A percentile compares a stretch with the other conserved stretches of the same genome.
These are phyloP conservation scores for Gymnothorax reevesii DNA, from an alignment of 2,797 vertebrate genomes.

Conservation along the genomic window DNA sequence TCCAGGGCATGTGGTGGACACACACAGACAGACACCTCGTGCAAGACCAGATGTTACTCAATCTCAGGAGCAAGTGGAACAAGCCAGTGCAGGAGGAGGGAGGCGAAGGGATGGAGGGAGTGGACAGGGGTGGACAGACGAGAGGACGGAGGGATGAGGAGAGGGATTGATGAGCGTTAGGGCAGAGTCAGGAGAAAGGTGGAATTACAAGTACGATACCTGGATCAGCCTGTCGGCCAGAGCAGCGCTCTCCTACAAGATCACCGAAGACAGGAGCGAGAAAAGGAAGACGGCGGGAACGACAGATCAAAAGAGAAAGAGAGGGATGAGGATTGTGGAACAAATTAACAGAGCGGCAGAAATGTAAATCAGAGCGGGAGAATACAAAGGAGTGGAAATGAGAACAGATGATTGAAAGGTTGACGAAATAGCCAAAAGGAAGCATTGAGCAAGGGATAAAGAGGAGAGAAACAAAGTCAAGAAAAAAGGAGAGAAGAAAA, in stretches of 20 bases:
- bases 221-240: slow-evolving; percentile 97
- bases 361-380: slow-evolving; percentile 60
- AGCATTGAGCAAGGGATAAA: not conserved
- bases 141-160: slow-evolving; percentile 8
- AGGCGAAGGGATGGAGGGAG: not conserved
- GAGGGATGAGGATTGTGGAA: slow-evolving; percentile 47
- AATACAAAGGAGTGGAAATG: slow-evolving; percentile 43
- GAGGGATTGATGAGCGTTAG: slow-evolving; percentile 35
- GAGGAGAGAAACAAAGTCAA: slow-evolving; percentile 18
- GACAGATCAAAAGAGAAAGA: slow-evolving; percentile 51
- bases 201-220: slow-evolving; percentile 79
- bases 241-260: slow-evolving; percentile 92
- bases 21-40: slow-evolving; percentile 53
- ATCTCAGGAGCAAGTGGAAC: slow-evolving; percentile 38
- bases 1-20: slow-evolving; percentile 12
- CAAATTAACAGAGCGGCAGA: slow-evolving; percentile 41
- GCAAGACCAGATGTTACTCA: slow-evolving; percentile 43
- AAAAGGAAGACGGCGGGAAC: slow-evolving; percentile 54
- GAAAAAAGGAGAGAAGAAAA: not conserved
- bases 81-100: slow-evolving; percentile 23
- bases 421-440: not conserved
- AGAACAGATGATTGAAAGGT: slow-evolving; percentile 8
- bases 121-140: slow-evolving; percentile 2
- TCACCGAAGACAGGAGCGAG: slow-evolving; percentile 50
- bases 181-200: slow-evolving; percentile 34